Evolutionary conservation across 1,140 invertebrate species (phyloP).

Genomic region (Proales similis): DNA sequence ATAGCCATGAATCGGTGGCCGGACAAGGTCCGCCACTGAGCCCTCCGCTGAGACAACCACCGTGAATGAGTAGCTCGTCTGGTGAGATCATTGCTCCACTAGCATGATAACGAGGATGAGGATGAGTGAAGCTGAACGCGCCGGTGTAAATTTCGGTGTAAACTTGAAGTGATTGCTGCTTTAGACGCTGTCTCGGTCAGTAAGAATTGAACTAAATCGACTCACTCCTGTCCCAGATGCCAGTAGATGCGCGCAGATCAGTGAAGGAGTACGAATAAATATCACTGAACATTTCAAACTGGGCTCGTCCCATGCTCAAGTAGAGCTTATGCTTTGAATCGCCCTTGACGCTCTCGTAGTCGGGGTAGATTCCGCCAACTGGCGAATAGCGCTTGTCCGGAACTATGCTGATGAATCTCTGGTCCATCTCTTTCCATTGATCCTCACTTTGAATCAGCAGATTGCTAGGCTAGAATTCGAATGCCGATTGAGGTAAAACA

Average conservation of each 20-base stretch:
- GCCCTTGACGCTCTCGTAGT: not conserved
- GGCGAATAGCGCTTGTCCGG: conserved; percentile 22
- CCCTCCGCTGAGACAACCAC: conserved; percentile 42
- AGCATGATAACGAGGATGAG: conserved; percentile 41
- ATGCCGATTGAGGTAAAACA: too few relatives aligned
- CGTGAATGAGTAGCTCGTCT: conserved; percentile 41
- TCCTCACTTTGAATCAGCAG: too few relatives aligned
- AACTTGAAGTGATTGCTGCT: conserved; percentile 14
- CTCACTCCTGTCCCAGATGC: conserved; percentile 27
- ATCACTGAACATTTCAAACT: conserved; percentile 37
- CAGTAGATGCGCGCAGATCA: not conserved
- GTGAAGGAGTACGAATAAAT: conserved; percentile 24
- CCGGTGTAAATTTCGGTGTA: conserved; percentile 34
- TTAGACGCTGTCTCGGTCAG: too few relatives aligned
- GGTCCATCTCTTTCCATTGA: conserved; percentile 36
- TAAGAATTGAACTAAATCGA: too few relatives aligned
- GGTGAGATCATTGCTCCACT: conserved; percentile 39
- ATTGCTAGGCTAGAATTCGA: too few relatives aligned
- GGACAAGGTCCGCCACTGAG: conserved; percentile 42
- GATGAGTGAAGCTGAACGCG: conserved; percentile 40
- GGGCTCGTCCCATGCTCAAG: conserved; percentile 19
- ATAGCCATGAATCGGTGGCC: conserved; percentile 41
- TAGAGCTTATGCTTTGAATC: conserved; percentile 7
- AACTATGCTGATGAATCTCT: conserved; percentile 22
- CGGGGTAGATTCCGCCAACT: conserved; percentile 27